Conservation (phyloP, 2,113 vertebrate species). For the Phylloscopus whistleri region DNA sequence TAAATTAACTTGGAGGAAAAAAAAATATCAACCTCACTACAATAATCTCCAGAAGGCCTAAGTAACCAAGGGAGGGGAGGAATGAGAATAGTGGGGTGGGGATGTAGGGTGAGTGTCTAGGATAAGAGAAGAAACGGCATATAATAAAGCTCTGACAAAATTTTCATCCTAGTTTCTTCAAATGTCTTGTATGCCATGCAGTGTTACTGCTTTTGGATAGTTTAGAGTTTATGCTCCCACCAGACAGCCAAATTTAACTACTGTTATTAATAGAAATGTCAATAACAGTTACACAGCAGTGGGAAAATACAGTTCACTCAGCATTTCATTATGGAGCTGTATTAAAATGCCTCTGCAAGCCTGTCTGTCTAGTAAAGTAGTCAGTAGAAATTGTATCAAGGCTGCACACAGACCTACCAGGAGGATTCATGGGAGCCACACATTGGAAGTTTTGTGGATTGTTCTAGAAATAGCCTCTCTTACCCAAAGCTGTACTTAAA, state of each 20-base stretch:
- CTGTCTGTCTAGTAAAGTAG: not conserved
- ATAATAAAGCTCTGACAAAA: not conserved
- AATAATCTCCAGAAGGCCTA: not conserved
- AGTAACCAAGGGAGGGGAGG: not conserved
- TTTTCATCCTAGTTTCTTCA: not conserved
- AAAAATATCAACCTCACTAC: not conserved
- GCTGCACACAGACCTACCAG: not conserved
- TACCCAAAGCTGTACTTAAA: not conserved
- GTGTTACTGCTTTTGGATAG: not conserved
- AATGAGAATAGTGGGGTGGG: accelerated
- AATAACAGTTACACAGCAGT: not conserved
- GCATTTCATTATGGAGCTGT: not conserved
- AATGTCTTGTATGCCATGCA: not conserved
- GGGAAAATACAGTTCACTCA: not conserved
- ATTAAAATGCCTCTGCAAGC: not conserved
- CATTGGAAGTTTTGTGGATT: not conserved
- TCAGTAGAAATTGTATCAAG: not conserved
- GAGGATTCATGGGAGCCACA: not conserved
- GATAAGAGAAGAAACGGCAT: not conserved
- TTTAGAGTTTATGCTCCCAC: not conserved
- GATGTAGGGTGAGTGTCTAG: no score
- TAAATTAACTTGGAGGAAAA: not conserved
- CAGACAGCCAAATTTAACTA: not conserved
- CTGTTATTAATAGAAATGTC: not conserved
- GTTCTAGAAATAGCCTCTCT: not conserved